Percentiles rank a stretch among this genome's conserved stretches.
Conservation (phyloP, 2,797 vertebrate species). For the Squalus acanthias region DNA sequence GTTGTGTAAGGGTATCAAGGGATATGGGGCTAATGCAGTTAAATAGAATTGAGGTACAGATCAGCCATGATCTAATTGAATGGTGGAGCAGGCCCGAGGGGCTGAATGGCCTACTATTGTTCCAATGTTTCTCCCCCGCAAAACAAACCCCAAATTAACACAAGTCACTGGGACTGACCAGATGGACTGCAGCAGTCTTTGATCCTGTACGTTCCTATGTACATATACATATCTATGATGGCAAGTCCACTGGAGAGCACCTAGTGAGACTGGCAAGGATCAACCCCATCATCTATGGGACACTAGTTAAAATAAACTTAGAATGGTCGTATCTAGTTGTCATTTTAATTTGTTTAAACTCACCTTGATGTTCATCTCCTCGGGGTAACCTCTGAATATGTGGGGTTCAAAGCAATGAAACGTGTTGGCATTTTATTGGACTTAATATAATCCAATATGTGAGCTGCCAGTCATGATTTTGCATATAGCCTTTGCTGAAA, state of each 20-base stretch:
- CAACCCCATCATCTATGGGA: background rate
- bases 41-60: background rate
- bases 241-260: background rate
- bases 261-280: background rate
- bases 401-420: background rate
- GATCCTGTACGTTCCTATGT: background rate
- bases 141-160: background rate
- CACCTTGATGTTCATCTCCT: background rate
- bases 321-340: too few species aligned
- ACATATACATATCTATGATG: background rate
- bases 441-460: background rate
- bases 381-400: background rate
- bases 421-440: background rate
- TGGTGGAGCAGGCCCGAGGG: background rate
- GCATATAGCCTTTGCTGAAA: background rate
- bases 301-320: background rate
- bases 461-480: constrained; percentile 1
- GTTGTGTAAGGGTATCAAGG: background rate
- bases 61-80: background rate
- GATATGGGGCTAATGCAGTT: background rate
- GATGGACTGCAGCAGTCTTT: background rate
- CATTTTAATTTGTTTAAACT: background rate
- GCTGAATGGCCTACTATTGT: background rate
- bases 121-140: background rate
- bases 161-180: background rate